Conservation (phyloP, 2,797 vertebrate genomes). For the Fundulus diaphanus region DNA sequence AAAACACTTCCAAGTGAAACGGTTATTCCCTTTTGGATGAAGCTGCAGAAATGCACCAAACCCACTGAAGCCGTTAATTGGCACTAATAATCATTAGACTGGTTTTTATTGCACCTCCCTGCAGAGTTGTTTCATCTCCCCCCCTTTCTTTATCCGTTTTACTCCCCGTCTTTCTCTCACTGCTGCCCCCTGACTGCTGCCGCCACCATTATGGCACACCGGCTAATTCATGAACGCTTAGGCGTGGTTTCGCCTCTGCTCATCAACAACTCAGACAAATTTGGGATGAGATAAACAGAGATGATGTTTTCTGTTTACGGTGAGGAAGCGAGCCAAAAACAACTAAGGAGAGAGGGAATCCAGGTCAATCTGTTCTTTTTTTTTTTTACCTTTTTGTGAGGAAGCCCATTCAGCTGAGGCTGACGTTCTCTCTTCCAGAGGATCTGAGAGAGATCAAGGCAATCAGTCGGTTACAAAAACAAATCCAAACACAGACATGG, state of each 20-base stretch:
- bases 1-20: conserved; percentile 19
- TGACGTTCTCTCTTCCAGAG: conserved; percentile 59
- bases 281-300: neutral
- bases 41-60: conserved; percentile 27
- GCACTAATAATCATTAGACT: conserved; percentile 34
- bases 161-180: conserved; percentile 15
- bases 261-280: conserved; percentile 5
- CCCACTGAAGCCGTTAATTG: conserved; percentile 61
- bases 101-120: conserved; percentile 35
- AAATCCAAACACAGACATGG: neutral
- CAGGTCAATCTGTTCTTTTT: too few relatives aligned
- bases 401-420: conserved; percentile 78
- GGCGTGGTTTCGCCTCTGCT: conserved; percentile 35
- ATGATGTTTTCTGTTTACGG: neutral
- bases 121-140: conserved; percentile 30
- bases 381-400: conserved; percentile 64
- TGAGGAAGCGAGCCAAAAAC: neutral
- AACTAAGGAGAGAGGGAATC: neutral
- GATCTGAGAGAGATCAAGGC: conserved; percentile 56
- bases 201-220: conserved; percentile 21
- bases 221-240: conserved; percentile 51
- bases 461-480: conserved; percentile 7
- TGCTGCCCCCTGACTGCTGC: conserved; percentile 41
- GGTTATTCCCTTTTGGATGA: conserved; percentile 29
- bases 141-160: conserved; percentile 16